Evolutionary conservation across 2,888 invertebrate genomes (phyloP), one percentile per base, ranked within the genome.

Genomic region (Caenorhabditis macrosperma): DNA sequence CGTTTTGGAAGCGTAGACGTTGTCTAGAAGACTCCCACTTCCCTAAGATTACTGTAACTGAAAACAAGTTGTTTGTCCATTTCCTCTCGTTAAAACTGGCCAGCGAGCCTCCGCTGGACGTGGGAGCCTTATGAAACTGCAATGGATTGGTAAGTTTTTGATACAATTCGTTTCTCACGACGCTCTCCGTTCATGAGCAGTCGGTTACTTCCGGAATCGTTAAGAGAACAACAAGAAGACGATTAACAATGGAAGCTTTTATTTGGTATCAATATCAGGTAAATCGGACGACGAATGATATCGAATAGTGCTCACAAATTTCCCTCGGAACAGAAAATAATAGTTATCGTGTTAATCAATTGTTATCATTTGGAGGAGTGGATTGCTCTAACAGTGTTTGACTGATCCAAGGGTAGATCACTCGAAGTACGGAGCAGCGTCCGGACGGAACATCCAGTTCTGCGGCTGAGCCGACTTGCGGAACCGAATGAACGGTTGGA

Each of bases 401-500:
- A 44, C 7, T 28, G n/a, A 24, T 17, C 22, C 20, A 17, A 22
- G 33, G n/a, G 15, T 2, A 9, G 52, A 15, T 64, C 69, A 82
- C 46, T 82, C 75, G 52, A 78, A 69, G 35, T 69, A 66, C 2
- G 68, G 71, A 6, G 72, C 63, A 3, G 30, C 46, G 24, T 66
- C 60, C 38, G 71, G 60, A 52, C 78, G 66, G 67, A 75, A 71
- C 69, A 78, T 71, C 78, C 78, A 78, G 35, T 60, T 64, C 20
- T 69, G 72, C 2, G 78, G 71, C 59, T 76, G 78, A n/a, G 69
- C 69, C 24, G 83, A 74, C 46, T 84, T 84, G 54, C 84, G 84
- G 81, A 84, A 84, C 12, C 84, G 82, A 33, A 84, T 84, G 74
- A 84, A 84, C 57, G 84, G 84, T 60, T 84, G 84, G 63, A 84